Percentiles rank a stretch among this genome's conserved stretches.
Conservation (phyloP, 2,888 invertebrate species). For the Caenorhabditis plicata region DNA sequence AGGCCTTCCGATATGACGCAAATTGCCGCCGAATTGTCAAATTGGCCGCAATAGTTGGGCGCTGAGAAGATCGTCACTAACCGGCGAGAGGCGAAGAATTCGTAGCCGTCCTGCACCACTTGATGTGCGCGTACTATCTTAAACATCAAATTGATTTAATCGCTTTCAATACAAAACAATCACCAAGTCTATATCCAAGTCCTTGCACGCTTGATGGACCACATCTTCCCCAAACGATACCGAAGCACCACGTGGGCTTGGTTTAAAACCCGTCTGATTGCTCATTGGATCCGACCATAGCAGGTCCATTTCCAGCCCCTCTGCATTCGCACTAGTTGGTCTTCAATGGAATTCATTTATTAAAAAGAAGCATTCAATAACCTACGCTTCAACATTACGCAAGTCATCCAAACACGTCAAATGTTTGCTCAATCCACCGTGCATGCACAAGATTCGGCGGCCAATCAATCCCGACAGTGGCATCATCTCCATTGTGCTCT, state of each 20-base stretch:
- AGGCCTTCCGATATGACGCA: conserved; percentile 18
- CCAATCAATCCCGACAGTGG: conserved; percentile 69
- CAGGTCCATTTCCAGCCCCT: conserved; percentile 38
- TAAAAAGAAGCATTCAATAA: not conserved
- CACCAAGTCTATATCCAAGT: conserved; percentile 68
- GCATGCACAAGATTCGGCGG: conserved; percentile 69
- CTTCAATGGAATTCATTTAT: conserved; percentile 8
- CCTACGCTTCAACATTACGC: conserved; percentile 12
- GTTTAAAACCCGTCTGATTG: conserved; percentile 19
- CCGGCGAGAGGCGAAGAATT: conserved; percentile 26
- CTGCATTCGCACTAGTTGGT: conserved; percentile 13
- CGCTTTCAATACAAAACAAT: not conserved
- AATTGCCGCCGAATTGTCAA: conserved; percentile 30
- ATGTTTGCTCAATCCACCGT: conserved; percentile 41
- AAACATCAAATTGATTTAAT: not conserved
- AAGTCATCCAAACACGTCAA: conserved; percentile 30
- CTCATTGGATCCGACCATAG: conserved; percentile 38
- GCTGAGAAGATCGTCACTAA: conserved; percentile 43
- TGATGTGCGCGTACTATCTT: conserved; percentile 70
- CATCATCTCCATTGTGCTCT: conserved; percentile 69
- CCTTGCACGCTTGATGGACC: conserved; percentile 68
- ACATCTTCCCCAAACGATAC: conserved; percentile 70
- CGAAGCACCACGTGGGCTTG: conserved; percentile 68
- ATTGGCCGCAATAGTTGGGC: conserved; percentile 45
- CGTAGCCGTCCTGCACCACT: conserved; percentile 63